These are phyloP conservation scores for Hypomecis atomaria DNA, from an alignment of 2,888 invertebrate genomes.

Conservation along the genomic window DNA sequence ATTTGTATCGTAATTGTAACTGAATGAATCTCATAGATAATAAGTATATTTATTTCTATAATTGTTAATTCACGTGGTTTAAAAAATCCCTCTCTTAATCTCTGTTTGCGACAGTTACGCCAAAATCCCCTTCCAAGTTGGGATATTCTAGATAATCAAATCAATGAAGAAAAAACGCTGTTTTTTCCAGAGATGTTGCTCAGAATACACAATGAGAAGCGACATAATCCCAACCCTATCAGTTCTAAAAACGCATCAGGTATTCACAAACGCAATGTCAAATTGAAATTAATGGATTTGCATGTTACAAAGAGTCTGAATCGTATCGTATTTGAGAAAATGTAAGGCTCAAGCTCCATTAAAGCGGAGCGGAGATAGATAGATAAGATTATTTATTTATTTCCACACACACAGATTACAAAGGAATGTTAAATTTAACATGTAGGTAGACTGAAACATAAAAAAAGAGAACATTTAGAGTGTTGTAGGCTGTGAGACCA, in stretches of 20 bases:
- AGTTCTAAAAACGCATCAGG: slow-evolving; percentile 16
- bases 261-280: slow-evolving; percentile 25
- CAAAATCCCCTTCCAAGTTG: not conserved
- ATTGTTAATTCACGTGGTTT: not conserved
- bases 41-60: slow-evolving; percentile 1
- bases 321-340: slow-evolving; percentile 25
- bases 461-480: too few relatives aligned
- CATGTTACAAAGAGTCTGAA: slow-evolving; percentile 25
- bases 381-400: too few relatives aligned
- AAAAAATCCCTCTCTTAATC: not conserved
- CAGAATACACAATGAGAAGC: slow-evolving; percentile 13
- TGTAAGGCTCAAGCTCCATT: not conserved
- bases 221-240: slow-evolving; percentile 11
- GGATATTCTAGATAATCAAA: slow-evolving; percentile 12
- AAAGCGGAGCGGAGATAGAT: too few relatives aligned
- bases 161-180: slow-evolving; percentile 9
- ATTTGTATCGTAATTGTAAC: too few relatives aligned
- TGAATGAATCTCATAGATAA: too few relatives aligned
- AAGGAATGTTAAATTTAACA: too few relatives aligned
- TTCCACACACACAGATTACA: too few relatives aligned
- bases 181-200: not conserved
- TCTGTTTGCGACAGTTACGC: not conserved
- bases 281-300: slow-evolving; percentile 36
- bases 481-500: too few relatives aligned
- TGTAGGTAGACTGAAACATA: too few relatives aligned